A percentile compares a stretch with the other conserved stretches of the same genome.
phyloP scores from a whole-genome alignment of 2,888 invertebrate genomes.

The Pteria penguin region DNA sequence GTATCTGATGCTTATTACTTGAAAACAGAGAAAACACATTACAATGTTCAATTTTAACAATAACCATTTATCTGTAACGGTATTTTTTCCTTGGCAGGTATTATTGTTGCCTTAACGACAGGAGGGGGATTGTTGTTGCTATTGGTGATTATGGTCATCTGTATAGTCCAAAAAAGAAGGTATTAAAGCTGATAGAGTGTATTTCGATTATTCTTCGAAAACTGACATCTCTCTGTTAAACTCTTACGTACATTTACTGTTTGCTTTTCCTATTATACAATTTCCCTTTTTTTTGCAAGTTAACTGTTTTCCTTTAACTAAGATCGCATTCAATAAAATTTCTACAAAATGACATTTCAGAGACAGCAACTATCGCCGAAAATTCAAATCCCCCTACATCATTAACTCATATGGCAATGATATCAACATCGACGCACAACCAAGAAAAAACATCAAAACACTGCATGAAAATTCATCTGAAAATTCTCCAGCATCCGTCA shows the following conservation, averaged over 20 bases:
- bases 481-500: not conserved
- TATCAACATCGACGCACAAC: slow-evolving; percentile 6
- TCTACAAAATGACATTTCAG: no score
- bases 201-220: no score
- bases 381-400: slow-evolving; percentile 9
- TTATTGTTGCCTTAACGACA: not conserved
- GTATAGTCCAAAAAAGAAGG: not conserved
- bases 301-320: no score
- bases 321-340: no score
- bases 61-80: no score
- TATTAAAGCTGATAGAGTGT: not conserved
- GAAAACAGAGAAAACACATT: no score
- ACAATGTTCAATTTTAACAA: no score
- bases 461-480: not conserved
- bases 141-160: not conserved
- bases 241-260: no score
- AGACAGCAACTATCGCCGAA: slow-evolving; percentile 2
- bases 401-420: slow-evolving; percentile 23
- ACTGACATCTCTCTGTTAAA: no score
- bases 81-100: not conserved
- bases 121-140: not conserved
- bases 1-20: no score
- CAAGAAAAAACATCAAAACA: not conserved
- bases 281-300: no score
- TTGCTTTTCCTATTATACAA: no score